Evolutionary conservation across 2,113 vertebrate species (phyloP).

Genomic region (Heterocephalus glaber): DNA sequence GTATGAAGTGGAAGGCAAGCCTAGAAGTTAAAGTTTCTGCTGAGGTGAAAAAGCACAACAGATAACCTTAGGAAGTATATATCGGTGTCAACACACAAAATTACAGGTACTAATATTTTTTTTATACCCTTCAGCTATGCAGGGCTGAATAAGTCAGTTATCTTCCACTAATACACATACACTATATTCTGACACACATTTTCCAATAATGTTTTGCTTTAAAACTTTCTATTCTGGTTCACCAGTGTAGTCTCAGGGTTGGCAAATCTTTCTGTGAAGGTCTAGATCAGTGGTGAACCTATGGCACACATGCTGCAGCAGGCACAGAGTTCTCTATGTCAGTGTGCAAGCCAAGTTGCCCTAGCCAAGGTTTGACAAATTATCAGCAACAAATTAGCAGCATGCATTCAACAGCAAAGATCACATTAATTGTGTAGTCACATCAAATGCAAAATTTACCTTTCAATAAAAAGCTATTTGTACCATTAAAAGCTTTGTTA

Average conservation of each 20-base stretch:
- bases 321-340: background rate
- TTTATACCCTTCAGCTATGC: background rate
- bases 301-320: background rate
- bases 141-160: background rate
- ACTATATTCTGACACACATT: constrained; percentile 9
- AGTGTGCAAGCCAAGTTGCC: background rate
- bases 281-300: background rate
- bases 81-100: background rate
- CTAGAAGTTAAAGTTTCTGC: background rate
- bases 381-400: background rate
- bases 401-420: background rate
- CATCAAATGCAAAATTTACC: background rate
- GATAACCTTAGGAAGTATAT: background rate
- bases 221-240: constrained; percentile 42
- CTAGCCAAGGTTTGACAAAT: background rate
- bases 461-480: background rate
- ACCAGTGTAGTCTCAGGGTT: background rate
- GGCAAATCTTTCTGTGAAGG: background rate
- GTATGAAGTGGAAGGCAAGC: background rate
- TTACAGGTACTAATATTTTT: background rate
- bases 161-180: background rate
- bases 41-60: background rate
- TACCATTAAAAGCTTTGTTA: background rate
- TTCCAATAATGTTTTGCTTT: constrained; percentile 2
- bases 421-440: background rate